phyloP scores from a whole-genome alignment of 2,888 invertebrate genomes.

The Nemapogon koenigi region DNA sequence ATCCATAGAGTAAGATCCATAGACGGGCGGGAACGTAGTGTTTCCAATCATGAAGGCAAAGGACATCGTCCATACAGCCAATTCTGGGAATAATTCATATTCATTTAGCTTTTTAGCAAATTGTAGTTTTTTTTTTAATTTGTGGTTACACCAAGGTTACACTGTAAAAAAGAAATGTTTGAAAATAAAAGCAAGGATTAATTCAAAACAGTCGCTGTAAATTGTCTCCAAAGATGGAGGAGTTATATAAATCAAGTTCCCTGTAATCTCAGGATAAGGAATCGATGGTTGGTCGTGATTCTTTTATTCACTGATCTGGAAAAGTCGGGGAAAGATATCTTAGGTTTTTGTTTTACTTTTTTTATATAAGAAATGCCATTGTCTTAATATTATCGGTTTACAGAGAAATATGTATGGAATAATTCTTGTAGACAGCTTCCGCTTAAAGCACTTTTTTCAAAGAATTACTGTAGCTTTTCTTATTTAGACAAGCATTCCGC shows the following conservation, averaged over 20 bases:
- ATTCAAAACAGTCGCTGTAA: conserved; percentile 9
- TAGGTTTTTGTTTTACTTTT: not conserved
- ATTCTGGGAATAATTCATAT: no score
- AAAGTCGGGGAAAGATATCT: conserved; percentile 7
- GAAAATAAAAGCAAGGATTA: no score
- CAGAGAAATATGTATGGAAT: not conserved
- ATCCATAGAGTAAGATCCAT: no score
- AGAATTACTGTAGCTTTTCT: not conserved
- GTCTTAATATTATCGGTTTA: not conserved
- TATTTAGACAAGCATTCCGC: no score
- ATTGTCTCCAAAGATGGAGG: conserved; percentile 10
- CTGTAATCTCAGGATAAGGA: conserved; percentile 10
- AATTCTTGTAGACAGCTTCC: not conserved
- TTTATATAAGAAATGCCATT: not conserved
- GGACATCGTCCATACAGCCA: no score
- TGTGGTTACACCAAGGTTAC: no score
- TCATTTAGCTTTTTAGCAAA: no score
- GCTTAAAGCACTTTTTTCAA: not conserved
- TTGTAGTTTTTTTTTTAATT: no score
- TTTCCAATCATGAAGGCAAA: no score
- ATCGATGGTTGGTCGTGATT: conserved; percentile 8
- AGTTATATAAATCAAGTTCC: conserved; percentile 8
- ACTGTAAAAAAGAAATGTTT: no score
- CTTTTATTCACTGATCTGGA: conserved; percentile 11
- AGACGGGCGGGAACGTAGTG: no score